These are phyloP conservation scores for Fulica atra DNA, from an alignment of 2,113 vertebrate genomes.

Conservation along the genomic window DNA sequence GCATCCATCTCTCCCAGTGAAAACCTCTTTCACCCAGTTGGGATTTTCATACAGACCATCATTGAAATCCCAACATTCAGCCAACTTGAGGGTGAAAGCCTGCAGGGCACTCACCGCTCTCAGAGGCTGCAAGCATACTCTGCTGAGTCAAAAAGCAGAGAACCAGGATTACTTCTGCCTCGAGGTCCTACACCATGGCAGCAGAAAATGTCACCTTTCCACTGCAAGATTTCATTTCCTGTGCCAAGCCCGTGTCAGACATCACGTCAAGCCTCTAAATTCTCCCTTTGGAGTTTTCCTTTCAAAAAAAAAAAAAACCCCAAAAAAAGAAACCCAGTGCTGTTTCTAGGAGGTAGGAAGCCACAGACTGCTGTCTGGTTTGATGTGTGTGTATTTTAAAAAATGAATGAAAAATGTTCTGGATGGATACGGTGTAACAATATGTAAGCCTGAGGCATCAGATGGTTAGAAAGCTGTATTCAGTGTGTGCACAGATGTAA, in stretches of 20 bases:
- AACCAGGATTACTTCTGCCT: neutral
- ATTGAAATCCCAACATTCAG: neutral
- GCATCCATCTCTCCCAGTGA: neutral
- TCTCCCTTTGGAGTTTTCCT: neutral
- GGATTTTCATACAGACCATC: neutral
- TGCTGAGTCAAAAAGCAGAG: neutral
- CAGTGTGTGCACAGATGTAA: constrained; percentile 58
- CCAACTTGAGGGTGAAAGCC: neutral
- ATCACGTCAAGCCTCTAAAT: neutral
- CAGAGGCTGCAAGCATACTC: neutral
- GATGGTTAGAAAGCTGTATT: constrained; percentile 54
- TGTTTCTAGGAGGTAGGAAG: constrained; percentile 13
- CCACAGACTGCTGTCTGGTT: constrained; percentile 9
- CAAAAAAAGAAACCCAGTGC: neutral
- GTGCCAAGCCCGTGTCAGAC: neutral
- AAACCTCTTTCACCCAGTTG: neutral
- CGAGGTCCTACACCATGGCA: neutral
- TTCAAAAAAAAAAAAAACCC: neutral
- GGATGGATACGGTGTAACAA: neutral
- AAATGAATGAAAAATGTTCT: constrained; percentile 44
- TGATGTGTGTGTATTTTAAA: constrained; percentile 28
- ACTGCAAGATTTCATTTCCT: neutral
- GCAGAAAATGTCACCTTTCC: neutral
- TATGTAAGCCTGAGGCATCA: constrained; percentile 50
- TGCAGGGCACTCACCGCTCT: neutral